phyloP scores from a whole-genome alignment of 2,888 invertebrate genomes.

The Euclidia mi region DNA sequence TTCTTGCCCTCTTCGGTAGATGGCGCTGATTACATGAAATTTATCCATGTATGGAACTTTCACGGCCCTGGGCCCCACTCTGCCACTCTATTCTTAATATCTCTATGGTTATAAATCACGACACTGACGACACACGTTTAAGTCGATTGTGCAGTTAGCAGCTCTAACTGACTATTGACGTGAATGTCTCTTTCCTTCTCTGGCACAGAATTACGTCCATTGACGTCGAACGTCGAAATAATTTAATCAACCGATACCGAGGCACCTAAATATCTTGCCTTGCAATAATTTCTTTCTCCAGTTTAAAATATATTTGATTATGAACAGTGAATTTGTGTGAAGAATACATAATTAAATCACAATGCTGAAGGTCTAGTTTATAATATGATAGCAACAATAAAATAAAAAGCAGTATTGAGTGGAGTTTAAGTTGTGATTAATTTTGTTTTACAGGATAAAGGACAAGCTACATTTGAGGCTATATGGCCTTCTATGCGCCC shows the following conservation, averaged over 20 bases:
- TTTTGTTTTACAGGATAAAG: conserved; percentile 91
- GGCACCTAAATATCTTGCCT: neutral
- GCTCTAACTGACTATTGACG: neutral
- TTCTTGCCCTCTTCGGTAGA: no score
- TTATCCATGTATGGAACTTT: no score
- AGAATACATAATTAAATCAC: conserved; percentile 47
- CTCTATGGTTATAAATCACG: no score
- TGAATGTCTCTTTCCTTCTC: neutral
- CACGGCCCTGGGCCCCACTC: no score
- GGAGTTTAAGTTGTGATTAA: conserved; percentile 24
- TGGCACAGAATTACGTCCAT: neutral
- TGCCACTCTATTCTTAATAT: no score
- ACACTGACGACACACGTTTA: no score
- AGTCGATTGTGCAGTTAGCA: no score
- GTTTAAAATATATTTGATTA: conserved; percentile 44
- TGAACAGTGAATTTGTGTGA: conserved; percentile 56
- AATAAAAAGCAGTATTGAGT: neutral
- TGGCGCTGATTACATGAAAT: no score
- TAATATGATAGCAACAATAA: conserved; percentile 7
- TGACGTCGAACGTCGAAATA: conserved; percentile 10
- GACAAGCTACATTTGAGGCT: conserved; percentile 97
- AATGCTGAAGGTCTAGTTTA: conserved; percentile 70
- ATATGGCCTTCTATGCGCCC: conserved; percentile 99
- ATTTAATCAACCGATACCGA: neutral
- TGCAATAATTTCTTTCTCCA: neutral